These are phyloP conservation scores for Pteronura brasiliensis DNA, from an alignment of 2,113 vertebrate genomes.

Conservation along the genomic window DNA sequence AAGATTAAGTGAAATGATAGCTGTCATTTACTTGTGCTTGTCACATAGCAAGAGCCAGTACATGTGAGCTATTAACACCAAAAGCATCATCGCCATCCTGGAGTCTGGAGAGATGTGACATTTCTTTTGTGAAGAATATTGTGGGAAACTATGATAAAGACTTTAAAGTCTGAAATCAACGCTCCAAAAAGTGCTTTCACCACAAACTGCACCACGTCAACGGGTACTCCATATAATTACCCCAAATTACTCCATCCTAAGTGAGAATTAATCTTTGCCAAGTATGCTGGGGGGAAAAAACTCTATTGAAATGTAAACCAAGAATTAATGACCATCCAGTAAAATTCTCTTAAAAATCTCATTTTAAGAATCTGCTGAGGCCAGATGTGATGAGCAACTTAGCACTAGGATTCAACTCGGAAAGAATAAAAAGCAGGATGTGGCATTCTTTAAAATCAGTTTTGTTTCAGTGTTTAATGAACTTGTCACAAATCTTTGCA, in stretches of 20 bases:
- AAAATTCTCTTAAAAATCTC: neutral
- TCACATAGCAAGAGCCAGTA: neutral
- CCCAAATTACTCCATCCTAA: neutral
- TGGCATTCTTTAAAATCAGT: neutral
- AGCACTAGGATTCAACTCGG: neutral
- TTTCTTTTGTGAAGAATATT: neutral
- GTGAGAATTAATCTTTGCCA: neutral
- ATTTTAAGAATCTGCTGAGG: neutral
- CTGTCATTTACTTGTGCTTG: neutral
- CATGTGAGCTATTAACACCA: neutral
- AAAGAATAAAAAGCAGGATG: neutral
- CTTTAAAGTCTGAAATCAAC: neutral
- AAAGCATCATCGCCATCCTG: neutral
- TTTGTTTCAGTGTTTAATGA: neutral
- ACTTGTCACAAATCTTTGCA: neutral
- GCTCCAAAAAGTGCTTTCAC: neutral
- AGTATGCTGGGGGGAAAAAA: neutral
- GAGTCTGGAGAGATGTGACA: neutral
- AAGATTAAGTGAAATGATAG: neutral
- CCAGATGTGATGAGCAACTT: neutral
- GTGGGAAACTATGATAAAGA: neutral
- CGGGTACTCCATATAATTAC: neutral
- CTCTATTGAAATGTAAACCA: neutral
- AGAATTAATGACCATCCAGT: neutral
- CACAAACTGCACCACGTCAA: neutral